A percentile compares a stretch with the other conserved stretches of the same genome.
These are phyloP conservation scores for Acanthurus lineatus DNA, from an alignment of 2,797 vertebrate genomes.

Conservation along the genomic window DNA sequence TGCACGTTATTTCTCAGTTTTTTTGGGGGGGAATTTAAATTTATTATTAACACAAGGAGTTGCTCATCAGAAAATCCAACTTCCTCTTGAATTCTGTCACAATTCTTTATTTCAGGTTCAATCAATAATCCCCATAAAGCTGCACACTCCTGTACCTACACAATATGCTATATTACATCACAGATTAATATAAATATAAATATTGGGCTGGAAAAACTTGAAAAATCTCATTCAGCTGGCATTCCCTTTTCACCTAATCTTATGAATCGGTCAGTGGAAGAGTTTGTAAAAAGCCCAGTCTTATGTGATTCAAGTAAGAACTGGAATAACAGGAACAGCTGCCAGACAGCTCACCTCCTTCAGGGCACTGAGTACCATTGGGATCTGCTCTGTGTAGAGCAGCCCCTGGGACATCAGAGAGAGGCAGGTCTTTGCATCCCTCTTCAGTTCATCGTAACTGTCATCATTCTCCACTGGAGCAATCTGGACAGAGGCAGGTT, in stretches of 20 bases:
- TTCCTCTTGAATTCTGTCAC: background rate
- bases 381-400: slow-evolving; percentile 95
- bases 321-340: slow-evolving; percentile 5
- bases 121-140: slow-evolving; percentile 2
- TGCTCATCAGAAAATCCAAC: background rate
- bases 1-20: background rate
- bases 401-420: slow-evolving; percentile 98
- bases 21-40: background rate
- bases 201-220: background rate
- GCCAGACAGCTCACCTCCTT: slow-evolving; percentile 87
- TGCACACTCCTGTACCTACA: background rate
- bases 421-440: slow-evolving; percentile 96
- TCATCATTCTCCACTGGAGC: slow-evolving; percentile 98
- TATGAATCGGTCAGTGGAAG: background rate
- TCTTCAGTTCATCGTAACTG: slow-evolving; percentile 97
- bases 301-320: slow-evolving; percentile 22
- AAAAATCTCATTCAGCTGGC: background rate
- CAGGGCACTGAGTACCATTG: slow-evolving; percentile 92
- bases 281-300: slow-evolving; percentile 16
- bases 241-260: slow-evolving; percentile 2
- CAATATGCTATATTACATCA: background rate
- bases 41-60: background rate
- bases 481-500: slow-evolving; percentile 83
- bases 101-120: background rate
- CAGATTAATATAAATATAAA: background rate